These are phyloP conservation scores for Stramonita haemastoma DNA, from an alignment of 2,888 invertebrate species.

Conservation along the genomic window DNA sequence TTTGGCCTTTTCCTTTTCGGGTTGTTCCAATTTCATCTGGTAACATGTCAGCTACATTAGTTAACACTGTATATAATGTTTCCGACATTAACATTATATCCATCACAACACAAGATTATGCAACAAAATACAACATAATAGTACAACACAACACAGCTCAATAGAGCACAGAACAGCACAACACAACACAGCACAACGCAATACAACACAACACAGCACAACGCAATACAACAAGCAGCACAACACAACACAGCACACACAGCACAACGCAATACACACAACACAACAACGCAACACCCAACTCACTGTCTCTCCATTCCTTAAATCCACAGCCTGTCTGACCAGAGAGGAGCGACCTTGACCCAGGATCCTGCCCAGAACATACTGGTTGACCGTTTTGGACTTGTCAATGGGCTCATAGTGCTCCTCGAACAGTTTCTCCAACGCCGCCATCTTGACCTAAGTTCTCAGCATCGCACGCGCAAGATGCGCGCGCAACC, in stretches of 20 bases:
- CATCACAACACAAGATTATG: too few relatives aligned
- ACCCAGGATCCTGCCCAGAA: conserved; percentile 26
- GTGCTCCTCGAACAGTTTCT: conserved; percentile 8
- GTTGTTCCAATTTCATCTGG: too few relatives aligned
- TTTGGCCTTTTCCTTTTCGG: too few relatives aligned
- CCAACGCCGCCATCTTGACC: conserved; percentile 24
- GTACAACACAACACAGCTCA: too few relatives aligned
- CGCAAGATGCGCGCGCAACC: background rate
- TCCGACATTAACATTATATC: too few relatives aligned
- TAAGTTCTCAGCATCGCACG: background rate
- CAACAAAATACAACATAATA: too few relatives aligned
- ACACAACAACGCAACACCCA: background rate
- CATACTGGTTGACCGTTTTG: background rate
- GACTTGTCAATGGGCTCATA: conserved; percentile 17
- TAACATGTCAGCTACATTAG: too few relatives aligned
- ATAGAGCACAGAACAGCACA: too few relatives aligned
- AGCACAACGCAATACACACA: background rate
- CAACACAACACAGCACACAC: background rate
- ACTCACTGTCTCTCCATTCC: conserved; percentile 3
- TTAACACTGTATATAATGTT: too few relatives aligned
- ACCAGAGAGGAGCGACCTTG: conserved; percentile 29
- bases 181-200: too few relatives aligned
- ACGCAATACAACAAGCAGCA: background rate
- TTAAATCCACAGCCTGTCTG: conserved; percentile 10
- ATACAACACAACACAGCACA: too few relatives aligned